phyloP scores from a whole-genome alignment of 2,888 invertebrate species.

The Heliothis peltigera region DNA sequence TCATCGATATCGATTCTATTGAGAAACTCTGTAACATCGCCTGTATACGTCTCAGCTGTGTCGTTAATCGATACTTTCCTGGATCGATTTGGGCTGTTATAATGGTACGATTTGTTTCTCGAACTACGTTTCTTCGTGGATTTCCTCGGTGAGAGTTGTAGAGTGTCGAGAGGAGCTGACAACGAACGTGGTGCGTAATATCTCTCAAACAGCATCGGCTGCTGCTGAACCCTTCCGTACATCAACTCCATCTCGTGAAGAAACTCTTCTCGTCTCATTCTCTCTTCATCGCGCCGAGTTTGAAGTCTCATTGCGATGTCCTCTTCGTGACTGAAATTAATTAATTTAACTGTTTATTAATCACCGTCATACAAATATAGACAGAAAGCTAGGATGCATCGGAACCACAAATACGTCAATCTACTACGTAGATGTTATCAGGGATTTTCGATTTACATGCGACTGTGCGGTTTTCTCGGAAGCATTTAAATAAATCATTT shows the following conservation, averaged over 20 bases:
- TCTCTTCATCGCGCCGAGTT: slow-evolving; percentile 92
- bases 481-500: not conserved
- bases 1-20: slow-evolving; percentile 80
- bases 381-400: too few relatives aligned
- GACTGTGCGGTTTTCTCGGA: not conserved
- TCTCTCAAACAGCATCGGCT: slow-evolving; percentile 93
- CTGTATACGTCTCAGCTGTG: slow-evolving; percentile 76
- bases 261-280: slow-evolving; percentile 92
- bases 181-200: slow-evolving; percentile 90
- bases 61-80: slow-evolving; percentile 82
- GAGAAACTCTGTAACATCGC: slow-evolving; percentile 78
- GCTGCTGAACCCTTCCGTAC: slow-evolving; percentile 92
- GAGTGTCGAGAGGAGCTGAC: slow-evolving; percentile 73
- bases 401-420: too few relatives aligned
- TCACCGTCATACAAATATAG: too few relatives aligned
- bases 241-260: slow-evolving; percentile 93
- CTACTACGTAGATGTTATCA: too few relatives aligned
- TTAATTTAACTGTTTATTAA: slow-evolving; percentile 3
- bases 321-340: slow-evolving; percentile 88
- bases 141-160: slow-evolving; percentile 82
- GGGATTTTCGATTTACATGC: not conserved
- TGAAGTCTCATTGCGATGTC: slow-evolving; percentile 92
- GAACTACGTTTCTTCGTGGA: slow-evolving; percentile 71
- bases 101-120: slow-evolving; percentile 72
- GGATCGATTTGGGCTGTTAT: slow-evolving; percentile 75